A percentile compares a stretch with the other conserved stretches of the same genome.
phyloP scores from a whole-genome alignment of 2,113 vertebrate genomes.

The Sebastes schlegelii region DNA sequence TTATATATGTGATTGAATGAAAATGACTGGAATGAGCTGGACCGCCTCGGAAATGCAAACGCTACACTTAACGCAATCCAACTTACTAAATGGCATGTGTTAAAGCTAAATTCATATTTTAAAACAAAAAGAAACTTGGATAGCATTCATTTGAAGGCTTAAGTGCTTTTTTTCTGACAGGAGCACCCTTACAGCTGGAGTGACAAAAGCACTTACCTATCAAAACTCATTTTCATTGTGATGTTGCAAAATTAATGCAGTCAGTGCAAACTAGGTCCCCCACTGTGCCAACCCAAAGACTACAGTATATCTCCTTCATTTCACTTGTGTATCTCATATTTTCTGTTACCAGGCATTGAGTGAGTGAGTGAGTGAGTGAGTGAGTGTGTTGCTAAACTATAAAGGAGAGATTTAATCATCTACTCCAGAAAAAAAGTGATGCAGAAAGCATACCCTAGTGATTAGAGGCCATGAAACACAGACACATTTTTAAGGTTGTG shows the following conservation, averaged over 20 bases:
- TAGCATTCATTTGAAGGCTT: slow-evolving; percentile 5
- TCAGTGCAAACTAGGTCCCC: slow-evolving; percentile 6
- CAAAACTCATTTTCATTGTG: not conserved
- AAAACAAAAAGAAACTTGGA: slow-evolving; percentile 4
- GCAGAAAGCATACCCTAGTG: not conserved
- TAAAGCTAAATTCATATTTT: not conserved
- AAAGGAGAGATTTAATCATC: slow-evolving; percentile 8
- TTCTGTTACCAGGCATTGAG: slow-evolving; percentile 32
- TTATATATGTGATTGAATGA: slow-evolving; percentile 18
- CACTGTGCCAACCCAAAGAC: slow-evolving; percentile 17
- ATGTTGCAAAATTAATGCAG: slow-evolving; percentile 16
- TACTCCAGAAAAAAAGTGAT: slow-evolving; percentile 2
- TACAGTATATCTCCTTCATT: not conserved
- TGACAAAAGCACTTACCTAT: slow-evolving; percentile 1
- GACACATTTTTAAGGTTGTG: slow-evolving; percentile 18
- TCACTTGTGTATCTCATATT: slow-evolving; percentile 1
- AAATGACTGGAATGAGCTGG: slow-evolving; percentile 37
- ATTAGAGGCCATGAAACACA: slow-evolving; percentile 39
- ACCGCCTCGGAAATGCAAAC: slow-evolving; percentile 12
- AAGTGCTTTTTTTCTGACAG: not conserved
- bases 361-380: slow-evolving; percentile 34
- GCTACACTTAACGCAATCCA: slow-evolving; percentile 9
- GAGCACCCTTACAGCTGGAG: slow-evolving; percentile 2
- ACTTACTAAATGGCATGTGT: not conserved
- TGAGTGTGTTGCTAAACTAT: not conserved